Evolutionary conservation across 1,140 invertebrate genomes (phyloP).

Genomic region (Trypoxylus dichotomus): DNA sequence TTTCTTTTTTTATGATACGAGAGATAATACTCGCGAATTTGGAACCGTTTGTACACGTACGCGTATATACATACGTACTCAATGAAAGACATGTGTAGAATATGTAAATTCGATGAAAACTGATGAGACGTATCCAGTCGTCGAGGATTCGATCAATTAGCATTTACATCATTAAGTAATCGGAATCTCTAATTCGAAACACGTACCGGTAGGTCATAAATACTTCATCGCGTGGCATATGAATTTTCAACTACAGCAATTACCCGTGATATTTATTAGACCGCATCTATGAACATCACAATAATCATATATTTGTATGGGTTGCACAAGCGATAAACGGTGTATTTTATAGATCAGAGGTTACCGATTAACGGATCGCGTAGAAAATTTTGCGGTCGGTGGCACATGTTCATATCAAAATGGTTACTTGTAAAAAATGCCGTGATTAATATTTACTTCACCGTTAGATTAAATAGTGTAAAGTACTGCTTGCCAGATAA

Average conservation of each 20-base stretch:
- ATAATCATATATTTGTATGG: neutral
- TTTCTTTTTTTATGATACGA: no score
- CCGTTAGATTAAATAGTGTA: no score
- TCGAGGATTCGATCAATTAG: neutral
- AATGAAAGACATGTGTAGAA: neutral
- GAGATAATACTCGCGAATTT: neutral
- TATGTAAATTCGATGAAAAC: neutral
- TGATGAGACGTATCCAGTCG: neutral
- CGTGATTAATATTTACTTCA: no score
- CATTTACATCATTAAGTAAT: neutral
- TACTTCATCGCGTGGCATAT: neutral
- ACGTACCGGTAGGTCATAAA: neutral
- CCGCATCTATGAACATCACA: neutral
- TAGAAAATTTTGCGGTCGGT: no score
- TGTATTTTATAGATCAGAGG: no score
- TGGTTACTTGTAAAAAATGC: no score
- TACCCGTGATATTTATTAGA: neutral
- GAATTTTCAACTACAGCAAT: constrained; percentile 1
- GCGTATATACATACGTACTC: neutral
- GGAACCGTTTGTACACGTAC: neutral
- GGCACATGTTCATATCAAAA: no score
- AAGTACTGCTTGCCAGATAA: no score
- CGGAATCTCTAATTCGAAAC: neutral
- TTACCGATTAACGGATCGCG: no score
- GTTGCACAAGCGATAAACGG: no score